A percentile compares a stretch with the other conserved stretches of the same genome.
These are phyloP conservation scores for Tyto alba DNA, from an alignment of 2,113 vertebrate genomes.

Conservation along the genomic window DNA sequence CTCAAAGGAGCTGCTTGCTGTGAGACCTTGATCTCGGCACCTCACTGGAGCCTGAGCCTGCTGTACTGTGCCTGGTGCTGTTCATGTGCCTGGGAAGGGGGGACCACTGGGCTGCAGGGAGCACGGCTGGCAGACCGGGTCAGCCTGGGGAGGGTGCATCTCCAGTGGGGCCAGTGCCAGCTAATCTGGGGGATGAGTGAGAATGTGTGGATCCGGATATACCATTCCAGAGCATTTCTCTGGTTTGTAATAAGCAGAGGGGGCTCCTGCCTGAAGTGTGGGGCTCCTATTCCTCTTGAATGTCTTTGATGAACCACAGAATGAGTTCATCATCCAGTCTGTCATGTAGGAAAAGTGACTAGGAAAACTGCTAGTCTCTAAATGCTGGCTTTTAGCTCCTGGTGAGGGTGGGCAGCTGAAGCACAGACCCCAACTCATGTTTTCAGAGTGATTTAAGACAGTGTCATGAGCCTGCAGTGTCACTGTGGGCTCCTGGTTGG, in stretches of 20 bases:
- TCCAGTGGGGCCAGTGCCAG: background rate
- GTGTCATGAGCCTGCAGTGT: background rate
- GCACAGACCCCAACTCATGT: background rate
- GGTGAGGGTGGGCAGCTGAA: background rate
- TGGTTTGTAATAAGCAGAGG: background rate
- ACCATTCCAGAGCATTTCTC: background rate
- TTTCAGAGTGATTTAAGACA: background rate
- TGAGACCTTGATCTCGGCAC: background rate
- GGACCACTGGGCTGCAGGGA: background rate
- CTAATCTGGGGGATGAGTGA: background rate
- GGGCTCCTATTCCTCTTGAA: background rate
- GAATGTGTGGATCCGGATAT: background rate
- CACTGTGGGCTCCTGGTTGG: background rate
- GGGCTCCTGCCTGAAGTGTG: background rate
- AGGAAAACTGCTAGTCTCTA: background rate
- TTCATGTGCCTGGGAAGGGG: background rate
- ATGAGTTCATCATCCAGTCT: background rate
- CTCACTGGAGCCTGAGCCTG: background rate
- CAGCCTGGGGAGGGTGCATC: background rate
- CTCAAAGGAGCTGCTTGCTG: background rate
- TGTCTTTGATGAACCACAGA: background rate
- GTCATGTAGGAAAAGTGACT: background rate
- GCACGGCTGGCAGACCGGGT: rapidly evolving
- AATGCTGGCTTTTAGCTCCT: background rate
- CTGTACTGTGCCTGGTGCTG: background rate